phyloP scores from a whole-genome alignment of 1,140 invertebrate species.

The Platyscapa corneri region DNA sequence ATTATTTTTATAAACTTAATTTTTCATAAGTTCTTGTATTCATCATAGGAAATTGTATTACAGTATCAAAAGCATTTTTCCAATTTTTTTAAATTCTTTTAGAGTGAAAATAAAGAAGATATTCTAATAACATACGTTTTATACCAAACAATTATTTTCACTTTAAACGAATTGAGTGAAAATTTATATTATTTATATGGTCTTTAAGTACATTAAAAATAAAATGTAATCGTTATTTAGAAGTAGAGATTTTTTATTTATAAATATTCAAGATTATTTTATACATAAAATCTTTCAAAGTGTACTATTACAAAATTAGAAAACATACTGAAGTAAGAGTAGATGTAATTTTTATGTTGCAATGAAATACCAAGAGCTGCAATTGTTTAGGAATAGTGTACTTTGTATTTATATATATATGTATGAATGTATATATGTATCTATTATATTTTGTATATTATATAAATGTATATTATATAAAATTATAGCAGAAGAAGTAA shows the following conservation, averaged over 20 bases:
- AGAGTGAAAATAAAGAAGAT: not conserved
- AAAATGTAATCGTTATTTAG: slow-evolving; percentile 17
- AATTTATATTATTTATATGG: slow-evolving; percentile 1
- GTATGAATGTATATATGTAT: not conserved
- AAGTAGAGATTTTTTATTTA: slow-evolving; percentile 40
- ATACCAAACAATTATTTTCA: not conserved
- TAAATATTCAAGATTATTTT: slow-evolving; percentile 29
- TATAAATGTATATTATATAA: not conserved
- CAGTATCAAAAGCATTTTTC: not conserved
- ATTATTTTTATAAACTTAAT: no score
- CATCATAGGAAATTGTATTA: not conserved
- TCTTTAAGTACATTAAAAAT: slow-evolving; percentile 37
- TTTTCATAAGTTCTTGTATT: no score
- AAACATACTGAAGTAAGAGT: slow-evolving; percentile 6
- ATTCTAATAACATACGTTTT: not conserved
- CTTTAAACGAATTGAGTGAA: slow-evolving; percentile 10
- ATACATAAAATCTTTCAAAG: slow-evolving; percentile 16
- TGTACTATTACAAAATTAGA: slow-evolving; percentile 15
- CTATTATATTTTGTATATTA: no score
- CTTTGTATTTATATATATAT: not conserved
- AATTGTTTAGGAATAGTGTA: not conserved
- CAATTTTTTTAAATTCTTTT: not conserved
- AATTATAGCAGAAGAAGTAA: not conserved
- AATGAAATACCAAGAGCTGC: not conserved
- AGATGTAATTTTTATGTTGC: not conserved